Evolutionary conservation across 2,113 vertebrate genomes (phyloP).

Genomic region (Centropus bengalensis): DNA sequence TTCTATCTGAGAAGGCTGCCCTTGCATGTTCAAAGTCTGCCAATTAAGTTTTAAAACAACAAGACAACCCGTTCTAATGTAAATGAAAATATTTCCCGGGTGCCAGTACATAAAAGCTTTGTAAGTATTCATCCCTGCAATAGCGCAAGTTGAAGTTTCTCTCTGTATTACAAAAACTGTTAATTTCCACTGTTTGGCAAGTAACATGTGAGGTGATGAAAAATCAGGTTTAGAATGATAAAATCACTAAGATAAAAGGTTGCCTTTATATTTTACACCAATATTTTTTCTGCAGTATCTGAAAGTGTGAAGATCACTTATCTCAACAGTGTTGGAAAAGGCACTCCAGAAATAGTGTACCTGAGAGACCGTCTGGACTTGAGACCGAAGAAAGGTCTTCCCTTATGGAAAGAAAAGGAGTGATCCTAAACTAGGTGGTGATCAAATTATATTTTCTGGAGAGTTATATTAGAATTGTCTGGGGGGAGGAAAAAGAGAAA

Average conservation of each 20-base stretch:
- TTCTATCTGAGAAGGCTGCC: neutral
- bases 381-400: neutral
- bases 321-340: neutral
- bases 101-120: neutral
- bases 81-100: neutral
- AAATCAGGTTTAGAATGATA: neutral
- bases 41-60: neutral
- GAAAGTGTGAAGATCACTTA: neutral
- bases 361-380: neutral
- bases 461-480: conserved; percentile 58
- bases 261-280: neutral
- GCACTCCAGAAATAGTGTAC: neutral
- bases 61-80: neutral
- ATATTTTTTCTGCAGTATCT: neutral
- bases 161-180: neutral
- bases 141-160: neutral
- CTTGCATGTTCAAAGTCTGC: neutral
- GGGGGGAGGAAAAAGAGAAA: conserved; percentile 46
- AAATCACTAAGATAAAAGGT: neutral
- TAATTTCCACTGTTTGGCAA: neutral
- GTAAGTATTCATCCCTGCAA: neutral
- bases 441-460: conserved; percentile 25
- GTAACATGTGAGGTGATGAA: neutral
- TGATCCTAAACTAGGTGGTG: conserved; percentile 12
- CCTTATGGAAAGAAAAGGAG: neutral